phyloP scores from a whole-genome alignment of 2,888 invertebrate genomes.

The Chrysina gloriosa region DNA sequence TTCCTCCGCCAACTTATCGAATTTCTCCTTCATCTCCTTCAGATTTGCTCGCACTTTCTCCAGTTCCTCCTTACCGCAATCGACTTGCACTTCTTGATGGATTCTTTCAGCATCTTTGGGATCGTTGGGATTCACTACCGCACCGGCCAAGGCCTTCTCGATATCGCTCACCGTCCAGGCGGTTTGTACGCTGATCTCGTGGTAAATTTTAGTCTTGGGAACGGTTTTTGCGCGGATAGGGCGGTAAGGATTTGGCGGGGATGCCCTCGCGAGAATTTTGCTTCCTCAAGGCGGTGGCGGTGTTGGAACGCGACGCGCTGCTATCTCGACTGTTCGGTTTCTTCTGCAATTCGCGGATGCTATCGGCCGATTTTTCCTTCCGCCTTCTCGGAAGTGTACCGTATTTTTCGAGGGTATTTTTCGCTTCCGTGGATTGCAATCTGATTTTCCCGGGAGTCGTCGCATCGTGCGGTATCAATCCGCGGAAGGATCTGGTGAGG shows the following conservation, averaged over 20 bases:
- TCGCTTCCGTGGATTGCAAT: slow-evolving; percentile 56
- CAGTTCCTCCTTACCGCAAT: slow-evolving; percentile 74
- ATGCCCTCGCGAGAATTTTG: slow-evolving; percentile 54
- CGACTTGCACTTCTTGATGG: slow-evolving; percentile 62
- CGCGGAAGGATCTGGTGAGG: slow-evolving; percentile 61
- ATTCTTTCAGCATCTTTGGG: slow-evolving; percentile 59
- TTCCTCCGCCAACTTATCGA: slow-evolving; percentile 68
- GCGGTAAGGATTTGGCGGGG: slow-evolving; percentile 59
- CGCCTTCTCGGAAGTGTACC: slow-evolving; percentile 82
- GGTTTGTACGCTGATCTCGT: slow-evolving; percentile 83
- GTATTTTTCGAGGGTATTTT: slow-evolving; percentile 76
- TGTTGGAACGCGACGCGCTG: slow-evolving; percentile 46
- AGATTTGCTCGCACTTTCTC: slow-evolving; percentile 72
- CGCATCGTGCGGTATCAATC: slow-evolving; percentile 57
- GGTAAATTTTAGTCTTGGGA: slow-evolving; percentile 79
- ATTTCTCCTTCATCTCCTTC: slow-evolving; percentile 71
- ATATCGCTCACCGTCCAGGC: slow-evolving; percentile 79
- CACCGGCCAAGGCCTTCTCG: slow-evolving; percentile 77
- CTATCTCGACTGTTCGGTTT: slow-evolving; percentile 49
- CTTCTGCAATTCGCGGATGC: slow-evolving; percentile 62
- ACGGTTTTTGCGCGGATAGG: slow-evolving; percentile 65
- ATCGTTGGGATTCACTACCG: slow-evolving; percentile 58
- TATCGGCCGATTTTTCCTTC: slow-evolving; percentile 72
- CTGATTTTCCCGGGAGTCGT: slow-evolving; percentile 41
- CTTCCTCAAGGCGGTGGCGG: slow-evolving; percentile 45